Evolutionary conservation across 1,140 invertebrate species (phyloP), one percentile per base, ranked within the genome.

Genomic region (Asobara japonica): DNA sequence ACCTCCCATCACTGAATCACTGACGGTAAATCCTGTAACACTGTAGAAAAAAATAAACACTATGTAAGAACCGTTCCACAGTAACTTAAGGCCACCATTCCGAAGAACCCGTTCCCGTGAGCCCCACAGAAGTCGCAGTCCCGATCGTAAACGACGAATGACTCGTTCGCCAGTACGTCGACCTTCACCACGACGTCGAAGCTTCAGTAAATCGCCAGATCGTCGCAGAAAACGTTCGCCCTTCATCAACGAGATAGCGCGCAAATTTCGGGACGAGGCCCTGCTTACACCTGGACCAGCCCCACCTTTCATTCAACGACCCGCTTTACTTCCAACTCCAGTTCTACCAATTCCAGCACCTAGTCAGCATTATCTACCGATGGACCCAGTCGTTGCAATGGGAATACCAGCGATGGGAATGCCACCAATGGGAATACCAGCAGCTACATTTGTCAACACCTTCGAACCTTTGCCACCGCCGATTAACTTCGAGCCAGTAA

Each of bases 211-310:
- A 51, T 86, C 86, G 0, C 68, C 78, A 10, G 76, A 80, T 20
- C 82, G 80, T 29, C 84, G 86, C 0, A 78, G 86, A 13, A 85
- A 83, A 56, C 80, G 86, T 8, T 87, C 86, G 8, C 86, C 86
- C 0, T 87, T 87, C 31, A 83, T 87, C 56, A 85, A 88, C 33
- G 85, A 87, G 71, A 75, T 88, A 16, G 80, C 81, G 0, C 78
- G 86, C 1, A 83, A 86, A 20, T 72, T 88, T 6, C 75, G 77
- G 25, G 78, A 80, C 0, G 83, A 86, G 33, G 48, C 68, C 4
- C 73, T 79, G 31, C 48, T 67, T 10, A 61, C 74, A 20, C 45
- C 71, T 7, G 41, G 48, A 20, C 48, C 64, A 7, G 29, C 7
- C n/a, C 76, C 71, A 51, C 65, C 69, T 4, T 81, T 77, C 36